These are phyloP conservation scores for Cryptotis parvus DNA, from an alignment of 2,113 vertebrate species.

Conservation along the genomic window DNA sequence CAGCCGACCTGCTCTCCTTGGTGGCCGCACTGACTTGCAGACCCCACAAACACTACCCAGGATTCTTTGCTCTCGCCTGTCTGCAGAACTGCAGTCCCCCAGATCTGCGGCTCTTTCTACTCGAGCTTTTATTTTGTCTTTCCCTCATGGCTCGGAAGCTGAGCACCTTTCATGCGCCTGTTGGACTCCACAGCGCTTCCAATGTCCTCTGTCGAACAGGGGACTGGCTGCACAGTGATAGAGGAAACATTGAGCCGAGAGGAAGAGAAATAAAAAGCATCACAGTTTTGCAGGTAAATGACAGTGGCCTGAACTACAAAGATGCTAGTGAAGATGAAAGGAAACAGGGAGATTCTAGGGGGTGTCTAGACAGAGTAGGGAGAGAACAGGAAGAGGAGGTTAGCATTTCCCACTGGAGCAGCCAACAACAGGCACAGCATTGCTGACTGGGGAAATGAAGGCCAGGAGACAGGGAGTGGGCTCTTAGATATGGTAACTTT, in stretches of 20 bases:
- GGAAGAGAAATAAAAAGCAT: background rate
- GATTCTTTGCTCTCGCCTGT: background rate
- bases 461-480: too few relatives aligned
- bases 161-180: too few relatives aligned
- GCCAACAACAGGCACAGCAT: background rate
- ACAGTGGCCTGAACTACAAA: too few relatives aligned
- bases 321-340: fast-evolving
- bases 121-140: background rate
- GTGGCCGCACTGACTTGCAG: background rate
- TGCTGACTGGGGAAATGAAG: background rate
- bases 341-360: background rate
- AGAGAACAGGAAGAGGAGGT: background rate
- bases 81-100: background rate
- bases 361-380: too few relatives aligned
- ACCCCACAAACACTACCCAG: background rate
- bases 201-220: background rate
- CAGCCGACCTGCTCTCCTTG: background rate
- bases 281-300: fast-evolving
- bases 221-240: background rate
- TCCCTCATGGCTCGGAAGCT: too few relatives aligned
- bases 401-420: fast-evolving
- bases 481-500: background rate
- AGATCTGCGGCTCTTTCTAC: too few relatives aligned
- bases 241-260: background rate
- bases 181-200: too few relatives aligned